Base-by-base conservation (phyloP, 1,140 invertebrate species). In the Drosophila sp. region DNA sequence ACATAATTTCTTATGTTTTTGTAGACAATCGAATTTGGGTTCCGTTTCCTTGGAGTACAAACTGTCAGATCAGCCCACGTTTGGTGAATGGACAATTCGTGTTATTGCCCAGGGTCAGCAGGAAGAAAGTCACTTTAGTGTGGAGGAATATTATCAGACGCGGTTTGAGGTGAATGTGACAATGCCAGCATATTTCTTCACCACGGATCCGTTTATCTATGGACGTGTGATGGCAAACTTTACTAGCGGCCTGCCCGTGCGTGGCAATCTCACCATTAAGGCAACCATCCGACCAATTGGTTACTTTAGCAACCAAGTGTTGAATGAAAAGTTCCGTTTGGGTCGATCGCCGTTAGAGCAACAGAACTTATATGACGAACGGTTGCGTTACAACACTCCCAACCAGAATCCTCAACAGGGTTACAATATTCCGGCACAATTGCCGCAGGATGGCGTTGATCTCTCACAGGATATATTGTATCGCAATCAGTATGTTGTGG, bases 71-170 rank as follows among this genome's bases (percentile, higher is more conserved):
- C 97, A 98, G 90, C 97, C 98, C 0, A 94, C 96, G 27, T 98
- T 96, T 91, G 98, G 98, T 6, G 95, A 97, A 80, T 99, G 98
- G 98, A 95, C 94, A 9, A 97, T 99, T 63, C 94, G 95, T 70
- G 96, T 98, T 0, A 94, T 96, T 67, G 98, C 97, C 1, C 95
- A 98, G 91, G 96, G 96, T 27, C 96, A 98, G 92, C 92, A 96
- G 43, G 96, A 98, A 91, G 96, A 97, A 87, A 95, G 96, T 45
- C 94, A 94, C 7, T 98, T 99, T 92, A 90, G 94, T 3, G 97
- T 99, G 0, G 97, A 99, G 92, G 97, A 99, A 93, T 99, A 98
- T 92, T 98, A 98, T 93, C 97, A 98, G 91, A 97, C 96, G 0
- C 93, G 97, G 66, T 97, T 96, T 83, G 97, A 97, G 92, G 97